Percentiles rank a stretch among this genome's conserved stretches.
Conservation (phyloP, 2,888 invertebrate species). For the Drosophila incognita region DNA sequence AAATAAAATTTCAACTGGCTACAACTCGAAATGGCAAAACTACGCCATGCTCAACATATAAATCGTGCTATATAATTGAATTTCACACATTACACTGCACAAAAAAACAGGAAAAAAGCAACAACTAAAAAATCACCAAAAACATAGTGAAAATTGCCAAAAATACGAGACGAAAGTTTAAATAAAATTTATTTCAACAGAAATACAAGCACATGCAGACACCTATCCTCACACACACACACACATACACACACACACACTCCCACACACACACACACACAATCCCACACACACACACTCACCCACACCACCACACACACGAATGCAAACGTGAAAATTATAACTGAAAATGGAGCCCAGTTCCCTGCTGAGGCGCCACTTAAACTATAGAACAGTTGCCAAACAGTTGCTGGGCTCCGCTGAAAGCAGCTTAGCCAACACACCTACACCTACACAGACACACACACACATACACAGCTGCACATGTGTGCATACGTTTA, state of each 20-base stretch:
- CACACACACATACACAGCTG: neutral
- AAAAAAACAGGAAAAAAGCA: constrained; percentile 30
- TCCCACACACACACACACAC: constrained; percentile 4
- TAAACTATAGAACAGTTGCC: constrained; percentile 48
- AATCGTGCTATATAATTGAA: constrained; percentile 75
- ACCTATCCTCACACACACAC: constrained; percentile 7
- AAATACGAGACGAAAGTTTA: constrained; percentile 74
- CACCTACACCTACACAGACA: neutral
- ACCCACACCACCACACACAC: constrained; percentile 12
- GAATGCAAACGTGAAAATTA: constrained; percentile 68
- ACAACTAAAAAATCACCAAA: constrained; percentile 1
- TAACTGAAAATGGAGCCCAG: constrained; percentile 46
- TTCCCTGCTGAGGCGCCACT: constrained; percentile 23
- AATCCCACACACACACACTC: constrained; percentile 10
- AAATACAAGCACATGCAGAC: constrained; percentile 49
- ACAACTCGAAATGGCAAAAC: constrained; percentile 51
- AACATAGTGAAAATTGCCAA: constrained; percentile 42
- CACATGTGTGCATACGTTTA: constrained; percentile 48
- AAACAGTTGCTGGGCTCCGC: constrained; percentile 35
- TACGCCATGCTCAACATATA: constrained; percentile 70
- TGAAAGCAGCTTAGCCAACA: constrained; percentile 47
- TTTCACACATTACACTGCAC: constrained; percentile 72
- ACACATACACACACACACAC: too few species aligned
- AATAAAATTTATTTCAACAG: constrained; percentile 80
- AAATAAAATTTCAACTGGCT: constrained; percentile 47